A percentile compares a stretch with the other conserved stretches of the same genome.
phyloP scores from a whole-genome alignment of 1,140 invertebrate species.

The Rhagoletis zephyria region DNA sequence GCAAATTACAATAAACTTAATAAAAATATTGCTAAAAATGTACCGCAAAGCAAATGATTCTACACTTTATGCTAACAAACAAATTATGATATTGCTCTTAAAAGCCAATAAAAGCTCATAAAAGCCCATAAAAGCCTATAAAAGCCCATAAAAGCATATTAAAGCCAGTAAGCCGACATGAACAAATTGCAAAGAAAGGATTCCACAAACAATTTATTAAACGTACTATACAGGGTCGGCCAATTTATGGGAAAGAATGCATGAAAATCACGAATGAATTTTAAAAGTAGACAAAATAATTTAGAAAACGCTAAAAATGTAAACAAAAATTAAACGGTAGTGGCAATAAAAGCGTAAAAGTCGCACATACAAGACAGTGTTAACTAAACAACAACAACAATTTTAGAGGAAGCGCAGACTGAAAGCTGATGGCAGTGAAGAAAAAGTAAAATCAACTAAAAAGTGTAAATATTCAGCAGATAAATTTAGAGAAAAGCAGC shows the following conservation, averaged over 20 bases:
- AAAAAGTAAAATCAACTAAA: too few relatives aligned
- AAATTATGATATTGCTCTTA: neutral
- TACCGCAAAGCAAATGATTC: too few relatives aligned
- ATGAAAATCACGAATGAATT: too few relatives aligned
- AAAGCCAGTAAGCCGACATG: neutral
- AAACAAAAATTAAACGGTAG: neutral
- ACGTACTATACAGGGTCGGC: too few relatives aligned
- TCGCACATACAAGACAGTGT: neutral
- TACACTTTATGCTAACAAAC: too few relatives aligned
- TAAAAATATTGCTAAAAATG: too few relatives aligned
- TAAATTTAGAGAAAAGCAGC: too few relatives aligned
- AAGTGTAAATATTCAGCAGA: too few relatives aligned
- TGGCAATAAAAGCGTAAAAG: neutral
- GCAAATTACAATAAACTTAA: too few relatives aligned
- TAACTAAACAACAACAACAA: neutral
- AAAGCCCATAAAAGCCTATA: neutral
- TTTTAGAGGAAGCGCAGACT: neutral
- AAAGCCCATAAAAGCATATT: neutral
- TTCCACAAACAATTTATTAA: neutral
- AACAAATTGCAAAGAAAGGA: neutral
- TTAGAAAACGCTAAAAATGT: neutral
- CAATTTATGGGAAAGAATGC: too few relatives aligned
- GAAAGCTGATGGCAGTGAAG: neutral
- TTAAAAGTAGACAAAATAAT: neutral
- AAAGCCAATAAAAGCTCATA: neutral